Percentiles rank a stretch among this genome's conserved stretches.
phyloP scores from a whole-genome alignment of 2,797 vertebrate genomes.

The Gymnocypris eckloni region DNA sequence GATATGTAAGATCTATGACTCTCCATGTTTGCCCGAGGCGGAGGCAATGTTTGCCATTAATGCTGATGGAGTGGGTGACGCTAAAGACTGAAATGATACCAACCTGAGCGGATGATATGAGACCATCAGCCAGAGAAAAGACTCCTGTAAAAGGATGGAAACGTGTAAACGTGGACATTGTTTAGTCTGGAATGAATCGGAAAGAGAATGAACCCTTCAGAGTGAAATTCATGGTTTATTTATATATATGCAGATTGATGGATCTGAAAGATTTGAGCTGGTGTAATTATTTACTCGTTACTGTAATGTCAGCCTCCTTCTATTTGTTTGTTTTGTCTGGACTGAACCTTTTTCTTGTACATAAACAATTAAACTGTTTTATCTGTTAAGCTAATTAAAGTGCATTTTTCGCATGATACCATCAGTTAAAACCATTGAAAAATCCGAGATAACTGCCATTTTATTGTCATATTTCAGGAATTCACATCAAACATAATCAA shows the following conservation, averaged over 20 bases:
- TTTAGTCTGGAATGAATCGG: constrained; percentile 16
- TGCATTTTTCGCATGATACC: background rate
- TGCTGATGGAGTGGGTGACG: constrained; percentile 93
- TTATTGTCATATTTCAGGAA: constrained; percentile 19
- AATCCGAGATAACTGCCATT: background rate
- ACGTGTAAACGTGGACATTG: background rate
- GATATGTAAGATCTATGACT: constrained; percentile 98
- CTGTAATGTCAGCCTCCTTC: background rate
- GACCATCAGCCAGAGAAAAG: constrained; percentile 9
- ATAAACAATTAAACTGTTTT: constrained; percentile 57
- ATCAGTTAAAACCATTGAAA: constrained; percentile 4
- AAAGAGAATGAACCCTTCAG: background rate
- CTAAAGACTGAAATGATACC: constrained; percentile 83
- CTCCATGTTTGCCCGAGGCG: constrained; percentile 93
- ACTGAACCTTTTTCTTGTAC: constrained; percentile 52
- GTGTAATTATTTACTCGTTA: constrained; percentile 22
- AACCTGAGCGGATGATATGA: background rate
- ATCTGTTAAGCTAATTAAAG: constrained; percentile 46
- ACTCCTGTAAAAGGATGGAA: background rate
- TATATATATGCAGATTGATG: background rate
- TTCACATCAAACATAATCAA: background rate
- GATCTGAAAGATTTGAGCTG: background rate
- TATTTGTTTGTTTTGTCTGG: constrained; percentile 44
- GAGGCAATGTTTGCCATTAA: constrained; percentile 99
- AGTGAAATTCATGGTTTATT: constrained; percentile 20